Base-by-base conservation (phyloP, 2,113 vertebrate genomes). In the Physeter macrocephalus region DNA sequence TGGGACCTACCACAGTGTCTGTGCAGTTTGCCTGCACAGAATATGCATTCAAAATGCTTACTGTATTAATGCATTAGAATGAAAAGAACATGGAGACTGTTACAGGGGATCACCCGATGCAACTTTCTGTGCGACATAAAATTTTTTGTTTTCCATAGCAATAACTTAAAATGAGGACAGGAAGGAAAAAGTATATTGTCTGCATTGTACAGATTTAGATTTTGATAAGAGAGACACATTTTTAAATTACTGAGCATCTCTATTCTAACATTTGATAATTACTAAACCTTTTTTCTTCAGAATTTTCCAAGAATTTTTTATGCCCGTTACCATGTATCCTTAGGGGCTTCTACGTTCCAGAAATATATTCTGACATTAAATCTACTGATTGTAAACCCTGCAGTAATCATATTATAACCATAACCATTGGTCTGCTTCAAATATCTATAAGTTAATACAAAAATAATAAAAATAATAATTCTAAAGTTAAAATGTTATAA, bases 401-500 rank as follows among this genome's bases (percentile, higher is more conserved):
- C 3, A 39, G 36, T 66, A 46, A 82, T 64, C 90, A 54, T 52
- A 78, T 86, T 54, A 69, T 29, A 88, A 10, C 57, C 52, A 77
- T 66, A 71, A n/a, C 13, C 10, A 75, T n/a, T 90, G 31, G 7
- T 66, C 34, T 88, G 36, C 36, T 59, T 89, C 59, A 54, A 82
- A 14, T 67, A 34, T 43, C 57, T 62, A 14, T 84, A 46, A 89
- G 72, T 93, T 66, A 96, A 81, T 88, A 46, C 1, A 92, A 72
- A n/a, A 61, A 74, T 90, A 52, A 83, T 57, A 71, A 89, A 95
- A 93, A 77, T 85, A 86, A 17, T 82, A 92, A 72, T 81, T 87
- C 14, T 83, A 67, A 93, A 78, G 12, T 84, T 96, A 54, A 92
- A 86, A 43, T 41, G 59, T 84, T 92, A 39, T 78, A 94, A 83